Evolutionary conservation across 2,888 invertebrate genomes (phyloP), one percentile per base, ranked within the genome.

Genomic region (Acronicta alni): DNA sequence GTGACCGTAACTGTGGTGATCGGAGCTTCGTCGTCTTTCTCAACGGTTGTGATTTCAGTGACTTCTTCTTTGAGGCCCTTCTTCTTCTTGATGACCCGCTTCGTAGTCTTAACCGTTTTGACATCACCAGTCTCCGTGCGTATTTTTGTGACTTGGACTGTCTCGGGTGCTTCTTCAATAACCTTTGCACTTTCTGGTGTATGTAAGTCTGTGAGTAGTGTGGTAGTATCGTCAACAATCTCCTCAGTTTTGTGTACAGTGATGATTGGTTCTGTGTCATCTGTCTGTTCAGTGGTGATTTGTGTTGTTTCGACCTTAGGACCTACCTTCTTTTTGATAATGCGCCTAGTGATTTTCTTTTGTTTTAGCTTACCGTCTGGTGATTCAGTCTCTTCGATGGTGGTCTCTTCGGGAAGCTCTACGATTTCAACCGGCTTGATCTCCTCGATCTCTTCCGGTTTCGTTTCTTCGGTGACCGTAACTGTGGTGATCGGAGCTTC

Each of bases 311-410:
- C 67, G 0, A 72, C 12, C 5, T 51, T 76, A 0, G 75, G 85
- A 41, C 84, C 87, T 90, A 67, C 89, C 89, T 62, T 93, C 75
- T 43, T 94, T 90, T 81, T 92, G 14, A 91, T 87, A 0, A 80
- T 70, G 0, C 86, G 85, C 65, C 86, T 91, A 15, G 81, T 86
- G 2, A 88, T 60, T 17, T 82, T 73, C 53, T 85, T 84, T 55
- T 86, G 86, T 17, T 63, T 79, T 0, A 47, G 42, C 70, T 73
- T 82, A 73, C 84, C 83, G 30, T 85, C 83, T 30, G 83, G 80
- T 26, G 70, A 59, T 5, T 49, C 52, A 0, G 10, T 17, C 2
- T 67, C 58, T 0, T 62, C 62, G 8, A 68, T 16, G 0, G 23
- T 37, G 0, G 58, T 62, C 3, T 68, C 67, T 5, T 64, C 65